A percentile compares a stretch with the other conserved stretches of the same genome.
Evolutionary conservation across 2,888 invertebrate genomes (phyloP).

Genomic region (Pasiphila rectangulata): DNA sequence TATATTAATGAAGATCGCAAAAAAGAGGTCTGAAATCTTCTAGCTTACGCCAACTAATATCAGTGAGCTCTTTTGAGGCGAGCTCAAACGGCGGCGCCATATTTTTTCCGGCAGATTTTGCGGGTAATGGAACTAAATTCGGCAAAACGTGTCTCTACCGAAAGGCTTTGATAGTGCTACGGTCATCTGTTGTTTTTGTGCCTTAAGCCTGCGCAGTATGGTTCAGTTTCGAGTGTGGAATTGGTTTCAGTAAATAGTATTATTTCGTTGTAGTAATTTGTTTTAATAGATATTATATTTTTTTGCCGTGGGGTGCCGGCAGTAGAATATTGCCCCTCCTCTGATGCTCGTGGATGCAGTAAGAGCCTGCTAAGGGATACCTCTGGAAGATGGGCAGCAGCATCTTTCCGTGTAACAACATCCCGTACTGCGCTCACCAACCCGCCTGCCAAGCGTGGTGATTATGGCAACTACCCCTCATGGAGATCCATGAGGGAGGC

Average conservation of each 20-base stretch:
- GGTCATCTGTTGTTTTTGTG: slow-evolving; percentile 18
- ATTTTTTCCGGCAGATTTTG: slow-evolving; percentile 72
- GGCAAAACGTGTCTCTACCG: slow-evolving; percentile 53
- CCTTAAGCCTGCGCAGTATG: slow-evolving; percentile 12
- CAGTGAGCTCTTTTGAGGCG: slow-evolving; percentile 67
- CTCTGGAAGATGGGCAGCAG: too few relatives aligned
- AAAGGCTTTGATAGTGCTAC: slow-evolving; percentile 50
- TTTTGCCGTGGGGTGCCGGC: too few relatives aligned
- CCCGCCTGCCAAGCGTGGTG: too few relatives aligned
- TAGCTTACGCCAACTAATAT: slow-evolving; percentile 46
- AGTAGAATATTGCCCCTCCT: too few relatives aligned
- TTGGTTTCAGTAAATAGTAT: slow-evolving; percentile 8
- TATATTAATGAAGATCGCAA: neutral
- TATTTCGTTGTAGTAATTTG: neutral
- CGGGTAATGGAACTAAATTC: slow-evolving; percentile 65
- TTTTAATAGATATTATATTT: slow-evolving; percentile 2
- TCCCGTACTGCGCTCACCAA: too few relatives aligned
- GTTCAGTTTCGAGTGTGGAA: slow-evolving; percentile 6
- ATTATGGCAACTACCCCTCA: too few relatives aligned
- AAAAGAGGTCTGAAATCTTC: slow-evolving; percentile 7
- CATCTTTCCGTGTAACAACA: too few relatives aligned
- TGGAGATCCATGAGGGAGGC: too few relatives aligned
- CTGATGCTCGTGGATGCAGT: too few relatives aligned
- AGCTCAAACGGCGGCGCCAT: slow-evolving; percentile 71
- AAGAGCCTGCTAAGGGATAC: too few relatives aligned